Conservation (phyloP, 2,888 invertebrate species). For the Polydrusus pterygomalis region DNA sequence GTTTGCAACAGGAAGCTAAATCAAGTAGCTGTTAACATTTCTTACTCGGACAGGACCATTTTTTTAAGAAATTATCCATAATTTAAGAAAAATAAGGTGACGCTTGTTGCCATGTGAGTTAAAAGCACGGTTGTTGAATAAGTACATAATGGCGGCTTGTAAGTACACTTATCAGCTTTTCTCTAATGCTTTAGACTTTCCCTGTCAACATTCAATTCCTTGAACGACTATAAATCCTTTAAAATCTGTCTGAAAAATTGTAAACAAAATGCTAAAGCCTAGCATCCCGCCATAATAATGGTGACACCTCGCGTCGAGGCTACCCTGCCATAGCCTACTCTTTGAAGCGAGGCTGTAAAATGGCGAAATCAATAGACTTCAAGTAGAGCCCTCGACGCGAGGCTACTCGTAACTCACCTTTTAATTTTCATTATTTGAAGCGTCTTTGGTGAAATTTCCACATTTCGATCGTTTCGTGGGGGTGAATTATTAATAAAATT, state of each 20-base stretch:
- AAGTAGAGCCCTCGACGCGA: slow-evolving; percentile 20
- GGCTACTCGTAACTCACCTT: slow-evolving; percentile 33
- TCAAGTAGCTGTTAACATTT: slow-evolving; percentile 9
- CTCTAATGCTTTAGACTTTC: slow-evolving; percentile 34
- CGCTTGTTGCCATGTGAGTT: slow-evolving; percentile 67
- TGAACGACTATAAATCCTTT: not conserved
- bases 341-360: slow-evolving; percentile 63
- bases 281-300: slow-evolving; percentile 68
- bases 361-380: slow-evolving; percentile 66
- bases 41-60: not conserved
- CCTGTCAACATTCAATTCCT: not conserved
- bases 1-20: slow-evolving; percentile 3
- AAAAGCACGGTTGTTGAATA: slow-evolving; percentile 55
- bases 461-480: slow-evolving; percentile 25
- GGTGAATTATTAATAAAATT: slow-evolving; percentile 17
- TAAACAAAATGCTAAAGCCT: slow-evolving; percentile 64
- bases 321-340: slow-evolving; percentile 62
- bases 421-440: slow-evolving; percentile 33
- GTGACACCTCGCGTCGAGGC: slow-evolving; percentile 67
- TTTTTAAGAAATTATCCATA: slow-evolving; percentile 22
- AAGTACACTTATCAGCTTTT: slow-evolving; percentile 9
- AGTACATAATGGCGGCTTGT: slow-evolving; percentile 49
- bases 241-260: slow-evolving; percentile 51
- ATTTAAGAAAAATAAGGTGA: slow-evolving; percentile 49
- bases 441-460: slow-evolving; percentile 24